phyloP scores from a whole-genome alignment of 1,140 invertebrate species.

The Drosophila melanogaster region Release_6_plus_ISO1_MT NT_037436.4:8551501-8552000 shows the following conservation, averaged over 20 bases:
- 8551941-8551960: slow-evolving; percentile 53
- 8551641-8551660: not conserved
- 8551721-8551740: slow-evolving; percentile 47
- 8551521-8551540: not conserved
- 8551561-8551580: slow-evolving; percentile 7
- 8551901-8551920: slow-evolving; percentile 20
- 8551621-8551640: not conserved
- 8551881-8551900: slow-evolving; percentile 15
- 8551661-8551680: not conserved
- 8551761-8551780: slow-evolving; percentile 63
- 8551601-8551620: not conserved
- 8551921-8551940: slow-evolving; percentile 39
- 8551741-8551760: slow-evolving; percentile 46
- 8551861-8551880: slow-evolving; percentile 37
- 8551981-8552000: slow-evolving; percentile 21
- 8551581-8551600: not conserved
- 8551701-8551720: slow-evolving; percentile 38
- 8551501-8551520: slow-evolving; percentile 12
- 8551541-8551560: not conserved
- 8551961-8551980: slow-evolving; percentile 81
- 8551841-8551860: slow-evolving; percentile 76
- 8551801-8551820: slow-evolving; percentile 74
- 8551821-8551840: slow-evolving; percentile 65
- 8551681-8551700: not conserved
- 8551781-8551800: slow-evolving; percentile 63